Evolutionary conservation across 2,797 vertebrate species (phyloP), one percentile per base, ranked within the genome.

Genomic region (Lagorchestes hirsutus): DNA sequence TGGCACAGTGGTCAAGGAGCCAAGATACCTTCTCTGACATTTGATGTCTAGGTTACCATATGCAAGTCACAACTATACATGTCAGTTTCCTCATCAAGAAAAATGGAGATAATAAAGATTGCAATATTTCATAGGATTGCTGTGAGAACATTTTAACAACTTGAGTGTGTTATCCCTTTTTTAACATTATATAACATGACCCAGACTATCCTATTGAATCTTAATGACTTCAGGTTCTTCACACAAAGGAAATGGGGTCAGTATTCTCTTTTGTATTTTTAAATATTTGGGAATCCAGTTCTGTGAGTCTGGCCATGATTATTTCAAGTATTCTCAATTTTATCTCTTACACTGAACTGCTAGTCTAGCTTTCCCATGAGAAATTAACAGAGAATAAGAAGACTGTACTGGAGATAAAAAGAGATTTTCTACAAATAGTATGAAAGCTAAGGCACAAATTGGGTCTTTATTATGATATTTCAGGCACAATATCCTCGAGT

Each of bases 371-470:
- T 50, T 96, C 97, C 95, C 96, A 91, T 91, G 95, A 97, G 96
- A 97, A 97, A 97, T 97, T 92, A 97, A 92, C 5, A 93, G 91
- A 96, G 94, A 95, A 95, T 52, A 95, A 96, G 93, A 96, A 96
- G 90, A 55, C 62, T 87, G 92, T 92, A 91, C 24, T 82, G 62
- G 28, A 96, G 92, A 96, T 94, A 93, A 97, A 93, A 94, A 92
- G 74, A 94, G 54, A 50, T 91, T 94, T 93, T 96, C 94, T 96
- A 55, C 94, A 96, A 96, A 96, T 95, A 95, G 91, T 90, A 54
- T 93, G 74, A 94, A 74, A 94, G 90, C 59, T 18, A 82, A 92
- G 90, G 90, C 90, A 90, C 92, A 92, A 92, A 97, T 93, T 55
- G 40, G 74, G 40, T 91, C 56, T 96, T 93, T 94, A 92, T 94